Percentiles rank a stretch among this genome's conserved stretches.
These are phyloP conservation scores for Lycophotia porphyrea DNA, from an alignment of 2,888 invertebrate species.

Conservation along the genomic window DNA sequence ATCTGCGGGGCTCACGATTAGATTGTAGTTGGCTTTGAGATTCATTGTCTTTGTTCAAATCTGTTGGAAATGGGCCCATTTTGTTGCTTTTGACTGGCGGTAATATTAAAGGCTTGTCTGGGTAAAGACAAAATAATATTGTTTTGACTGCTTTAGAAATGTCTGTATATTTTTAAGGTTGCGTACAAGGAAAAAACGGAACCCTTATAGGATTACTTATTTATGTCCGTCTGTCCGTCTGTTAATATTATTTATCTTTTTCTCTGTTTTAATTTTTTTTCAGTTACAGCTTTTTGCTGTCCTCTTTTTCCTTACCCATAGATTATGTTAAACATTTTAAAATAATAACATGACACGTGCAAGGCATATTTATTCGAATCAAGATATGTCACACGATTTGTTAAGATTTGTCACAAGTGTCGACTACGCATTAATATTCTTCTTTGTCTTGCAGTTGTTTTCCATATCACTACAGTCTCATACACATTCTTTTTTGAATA, in stretches of 20 bases:
- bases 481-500: neutral
- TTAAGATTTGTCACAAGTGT: too few species aligned
- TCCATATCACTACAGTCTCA: neutral
- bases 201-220: neutral
- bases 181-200: neutral
- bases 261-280: neutral
- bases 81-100: conserved; percentile 22
- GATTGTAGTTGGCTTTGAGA: conserved; percentile 38
- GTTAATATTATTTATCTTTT: neutral
- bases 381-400: too few species aligned
- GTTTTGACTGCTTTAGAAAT: neutral
- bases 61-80: conserved; percentile 22
- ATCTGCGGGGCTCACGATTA: conserved; percentile 29
- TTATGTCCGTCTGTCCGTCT: neutral
- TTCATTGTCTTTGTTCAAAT: conserved; percentile 33
- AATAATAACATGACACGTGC: neutral
- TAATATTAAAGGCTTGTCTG: neutral
- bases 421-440: neutral
- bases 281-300: neutral
- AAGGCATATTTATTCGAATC: neutral
- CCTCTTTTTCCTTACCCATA: too few species aligned
- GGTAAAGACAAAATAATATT: conserved; percentile 1
- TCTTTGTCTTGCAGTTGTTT: neutral
- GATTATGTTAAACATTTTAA: too few species aligned
- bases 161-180: neutral